Conservation (phyloP, 2,797 vertebrate genomes). For the Ctenosaura bakeri region DNA sequence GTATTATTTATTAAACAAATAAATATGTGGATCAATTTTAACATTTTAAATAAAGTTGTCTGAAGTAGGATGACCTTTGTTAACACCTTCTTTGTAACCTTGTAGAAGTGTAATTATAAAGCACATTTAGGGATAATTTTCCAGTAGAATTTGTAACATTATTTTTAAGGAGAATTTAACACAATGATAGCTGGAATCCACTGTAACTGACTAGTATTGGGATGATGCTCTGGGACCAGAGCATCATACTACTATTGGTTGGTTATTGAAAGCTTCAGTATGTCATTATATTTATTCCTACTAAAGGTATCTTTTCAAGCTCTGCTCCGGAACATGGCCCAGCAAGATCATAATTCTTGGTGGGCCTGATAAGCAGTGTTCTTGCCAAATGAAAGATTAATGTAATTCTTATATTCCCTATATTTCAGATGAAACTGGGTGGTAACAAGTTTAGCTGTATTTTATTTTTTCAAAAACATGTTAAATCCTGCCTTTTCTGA, state of each 20-base stretch:
- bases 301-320: not conserved
- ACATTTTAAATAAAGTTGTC: not conserved
- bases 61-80: not conserved
- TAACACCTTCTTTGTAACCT: conserved; percentile 37
- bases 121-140: conserved; percentile 49
- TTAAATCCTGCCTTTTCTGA: conserved; percentile 68
- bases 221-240: not conserved
- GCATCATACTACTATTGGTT: not conserved
- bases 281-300: not conserved
- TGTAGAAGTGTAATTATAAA: conserved; percentile 44
- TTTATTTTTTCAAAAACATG: conserved; percentile 73
- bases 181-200: not conserved
- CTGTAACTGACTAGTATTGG: not conserved
- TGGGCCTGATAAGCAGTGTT: not conserved
- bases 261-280: not conserved
- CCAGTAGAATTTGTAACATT: not conserved
- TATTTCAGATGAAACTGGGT: conserved; percentile 63
- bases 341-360: conserved; percentile 53
- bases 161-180: not conserved
- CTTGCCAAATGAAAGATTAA: conserved; percentile 42
- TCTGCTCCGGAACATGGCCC: conserved; percentile 44
- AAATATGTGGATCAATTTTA: too few relatives aligned
- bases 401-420: conserved; percentile 50
- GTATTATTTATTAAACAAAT: too few relatives aligned
- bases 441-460: conserved; percentile 62